Evolutionary conservation across 1,140 invertebrate genomes (phyloP).

Genomic region (Aphaenogaster ashmeadi): DNA sequence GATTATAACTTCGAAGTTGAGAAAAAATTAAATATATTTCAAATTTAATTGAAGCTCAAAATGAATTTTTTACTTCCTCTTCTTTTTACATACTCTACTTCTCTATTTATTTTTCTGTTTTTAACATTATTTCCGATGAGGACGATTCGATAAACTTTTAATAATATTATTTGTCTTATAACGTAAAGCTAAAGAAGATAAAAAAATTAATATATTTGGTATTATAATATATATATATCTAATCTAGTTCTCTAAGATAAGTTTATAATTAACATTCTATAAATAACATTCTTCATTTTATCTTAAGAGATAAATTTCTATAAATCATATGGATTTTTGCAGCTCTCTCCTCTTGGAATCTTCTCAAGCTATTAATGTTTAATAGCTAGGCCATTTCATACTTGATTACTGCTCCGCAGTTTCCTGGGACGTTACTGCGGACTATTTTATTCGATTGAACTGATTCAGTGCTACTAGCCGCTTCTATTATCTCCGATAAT

Average conservation of each 20-base stretch:
- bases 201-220: neutral
- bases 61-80: neutral
- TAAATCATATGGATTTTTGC: neutral
- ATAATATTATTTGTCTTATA: neutral
- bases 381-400: conserved; percentile 26
- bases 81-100: neutral
- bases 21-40: neutral
- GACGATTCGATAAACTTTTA: neutral
- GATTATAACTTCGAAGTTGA: neutral
- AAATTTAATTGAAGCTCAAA: neutral
- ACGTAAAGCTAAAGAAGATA: neutral
- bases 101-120: neutral
- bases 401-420: conserved; percentile 32
- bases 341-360: neutral
- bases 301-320: conserved; percentile 1
- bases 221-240: neutral
- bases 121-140: neutral
- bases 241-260: neutral
- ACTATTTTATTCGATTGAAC: conserved; percentile 55
- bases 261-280: neutral
- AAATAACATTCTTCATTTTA: neutral
- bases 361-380: conserved; percentile 48
- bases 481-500: conserved; percentile 47
- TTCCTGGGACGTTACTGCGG: conserved; percentile 26
- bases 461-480: conserved; percentile 31